A percentile compares a stretch with the other conserved stretches of the same genome.
phyloP scores from a whole-genome alignment of 1,140 invertebrate species.

The Drosophila rhopaloa region DNA sequence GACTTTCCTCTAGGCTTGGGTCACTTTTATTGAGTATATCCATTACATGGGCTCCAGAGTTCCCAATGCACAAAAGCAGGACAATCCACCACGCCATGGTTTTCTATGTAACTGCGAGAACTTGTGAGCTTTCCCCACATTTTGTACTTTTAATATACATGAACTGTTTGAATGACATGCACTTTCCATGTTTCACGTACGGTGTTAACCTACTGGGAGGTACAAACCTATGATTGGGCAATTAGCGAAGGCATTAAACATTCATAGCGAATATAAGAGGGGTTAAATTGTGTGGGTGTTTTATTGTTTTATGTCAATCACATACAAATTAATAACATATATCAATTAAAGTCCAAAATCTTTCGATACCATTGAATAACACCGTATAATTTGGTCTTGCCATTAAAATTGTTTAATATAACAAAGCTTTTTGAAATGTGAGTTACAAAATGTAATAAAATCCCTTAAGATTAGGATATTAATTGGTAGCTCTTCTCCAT shows the following conservation, averaged over 20 bases:
- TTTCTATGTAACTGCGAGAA: conserved; percentile 9
- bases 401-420: not conserved
- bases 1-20: not conserved
- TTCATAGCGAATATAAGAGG: too few species aligned
- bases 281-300: too few species aligned
- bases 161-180: not conserved
- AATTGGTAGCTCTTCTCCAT: not conserved
- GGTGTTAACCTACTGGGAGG: not conserved
- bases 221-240: not conserved
- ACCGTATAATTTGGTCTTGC: too few species aligned
- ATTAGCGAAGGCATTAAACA: not conserved
- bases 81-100: conserved; percentile 24
- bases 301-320: too few species aligned
- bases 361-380: too few species aligned
- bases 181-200: not conserved
- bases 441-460: not conserved
- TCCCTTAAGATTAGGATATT: rapidly evolving
- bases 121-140: not conserved
- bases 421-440: not conserved
- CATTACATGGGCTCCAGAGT: not conserved
- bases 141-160: conserved; percentile 14
- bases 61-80: conserved; percentile 3
- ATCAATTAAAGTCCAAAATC: too few species aligned
- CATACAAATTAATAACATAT: too few species aligned
- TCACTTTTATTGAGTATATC: not conserved